Conservation (phyloP, 2,797 vertebrate species). For the Urophycis tenuis region DNA sequence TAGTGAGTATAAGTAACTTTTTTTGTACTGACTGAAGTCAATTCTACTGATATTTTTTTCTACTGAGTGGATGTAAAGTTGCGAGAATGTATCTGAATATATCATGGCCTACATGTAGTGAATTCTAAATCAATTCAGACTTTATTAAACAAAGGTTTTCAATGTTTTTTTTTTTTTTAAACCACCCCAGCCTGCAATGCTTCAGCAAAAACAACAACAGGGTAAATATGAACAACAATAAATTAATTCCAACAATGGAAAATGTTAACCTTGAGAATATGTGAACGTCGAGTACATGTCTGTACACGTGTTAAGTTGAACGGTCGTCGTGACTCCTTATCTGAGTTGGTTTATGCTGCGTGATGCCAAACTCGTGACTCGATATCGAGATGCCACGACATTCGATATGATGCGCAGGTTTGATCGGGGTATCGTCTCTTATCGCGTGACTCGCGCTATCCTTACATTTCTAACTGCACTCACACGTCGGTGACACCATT, state of each 20-base stretch:
- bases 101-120: too few relatives aligned
- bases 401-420: neutral
- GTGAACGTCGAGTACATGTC: too few relatives aligned
- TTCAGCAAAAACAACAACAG: neutral
- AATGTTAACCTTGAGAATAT: too few relatives aligned
- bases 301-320: neutral
- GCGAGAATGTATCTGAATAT: too few relatives aligned
- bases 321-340: neutral
- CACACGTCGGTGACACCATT: neutral
- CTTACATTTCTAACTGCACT: neutral
- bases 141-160: neutral
- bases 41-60: neutral
- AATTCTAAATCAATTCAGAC: neutral
- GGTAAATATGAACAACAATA: neutral
- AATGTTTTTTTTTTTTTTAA: neutral
- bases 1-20: neutral
- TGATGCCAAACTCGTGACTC: neutral
- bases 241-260: too few relatives aligned
- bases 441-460: neutral
- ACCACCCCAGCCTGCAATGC: neutral
- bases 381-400: too few relatives aligned
- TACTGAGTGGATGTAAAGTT: neutral
- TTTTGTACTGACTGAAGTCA: neutral
- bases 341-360: neutral
- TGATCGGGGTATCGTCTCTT: neutral